Conservation (phyloP, 2,888 invertebrate genomes). For the Drosophila multiciliata region DNA sequence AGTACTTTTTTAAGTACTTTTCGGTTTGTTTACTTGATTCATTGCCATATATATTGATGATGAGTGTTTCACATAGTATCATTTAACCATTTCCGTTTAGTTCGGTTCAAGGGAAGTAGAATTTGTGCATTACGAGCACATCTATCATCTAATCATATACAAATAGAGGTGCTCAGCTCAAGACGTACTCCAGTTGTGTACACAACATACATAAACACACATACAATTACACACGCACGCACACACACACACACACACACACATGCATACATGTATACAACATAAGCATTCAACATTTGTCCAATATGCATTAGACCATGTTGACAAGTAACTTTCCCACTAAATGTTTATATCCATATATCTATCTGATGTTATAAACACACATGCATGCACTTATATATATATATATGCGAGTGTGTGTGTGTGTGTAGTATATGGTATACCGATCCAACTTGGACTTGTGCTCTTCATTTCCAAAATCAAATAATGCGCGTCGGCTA, state of each 20-base stretch:
- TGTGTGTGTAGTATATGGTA: conserved; percentile 18
- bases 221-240: neutral
- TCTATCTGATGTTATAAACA: neutral
- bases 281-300: neutral
- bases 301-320: neutral
- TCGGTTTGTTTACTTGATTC: neutral
- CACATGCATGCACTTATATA: neutral
- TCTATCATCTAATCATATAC: conserved; percentile 51
- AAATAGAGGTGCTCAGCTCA: conserved; percentile 36
- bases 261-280: neutral
- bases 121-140: conserved; percentile 26
- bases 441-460: conserved; percentile 56
- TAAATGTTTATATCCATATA: conserved; percentile 23
- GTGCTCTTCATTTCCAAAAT: conserved; percentile 78
- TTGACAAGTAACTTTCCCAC: conserved; percentile 3
- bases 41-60: conserved; percentile 12
- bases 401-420: neutral
- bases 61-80: conserved; percentile 1
- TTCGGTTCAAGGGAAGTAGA: conserved; percentile 24
- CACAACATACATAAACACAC: conserved; percentile 18
- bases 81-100: conserved; percentile 8
- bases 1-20: conserved; percentile 8
- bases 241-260: neutral
- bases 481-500: conserved; percentile 79
- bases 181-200: conserved; percentile 51